Evolutionary conservation across 2,888 invertebrate species (phyloP).

Genomic region (Lamellibrachia columna): DNA sequence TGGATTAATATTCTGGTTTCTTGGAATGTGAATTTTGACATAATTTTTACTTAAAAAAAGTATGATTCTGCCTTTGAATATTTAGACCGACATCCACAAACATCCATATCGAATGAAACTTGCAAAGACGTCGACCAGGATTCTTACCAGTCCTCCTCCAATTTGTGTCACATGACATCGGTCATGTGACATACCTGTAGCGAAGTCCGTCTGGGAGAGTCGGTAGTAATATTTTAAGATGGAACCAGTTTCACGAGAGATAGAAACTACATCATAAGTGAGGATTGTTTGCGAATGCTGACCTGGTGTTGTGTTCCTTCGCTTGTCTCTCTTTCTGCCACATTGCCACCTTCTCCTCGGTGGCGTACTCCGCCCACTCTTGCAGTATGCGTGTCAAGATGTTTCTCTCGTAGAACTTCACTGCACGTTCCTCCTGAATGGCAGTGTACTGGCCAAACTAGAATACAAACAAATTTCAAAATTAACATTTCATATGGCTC

Average conservation of each 20-base stretch:
- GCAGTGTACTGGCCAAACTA: conserved; percentile 56
- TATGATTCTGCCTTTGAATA: no score
- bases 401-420: conserved; percentile 44
- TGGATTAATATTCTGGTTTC: no score
- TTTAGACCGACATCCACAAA: no score
- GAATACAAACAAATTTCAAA: conserved; percentile 23
- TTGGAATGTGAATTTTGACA: no score
- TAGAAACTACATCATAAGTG: no score
- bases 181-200: not conserved
- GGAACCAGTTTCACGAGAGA: not conserved
- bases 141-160: no score
- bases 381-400: conserved; percentile 47
- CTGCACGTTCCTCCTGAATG: conserved; percentile 56
- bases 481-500: not conserved
- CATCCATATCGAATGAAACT: no score
- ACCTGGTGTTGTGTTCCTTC: conserved; percentile 53
- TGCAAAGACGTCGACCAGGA: no score
- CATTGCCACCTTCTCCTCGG: conserved; percentile 52
- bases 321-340: conserved; percentile 55
- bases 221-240: not conserved
- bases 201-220: no score
- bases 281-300: conserved; percentile 27
- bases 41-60: no score
- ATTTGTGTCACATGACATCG: no score
- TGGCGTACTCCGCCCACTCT: conserved; percentile 55